Conservation (phyloP, 2,113 vertebrate genomes). For the Microcebus ravelobensis region DNA sequence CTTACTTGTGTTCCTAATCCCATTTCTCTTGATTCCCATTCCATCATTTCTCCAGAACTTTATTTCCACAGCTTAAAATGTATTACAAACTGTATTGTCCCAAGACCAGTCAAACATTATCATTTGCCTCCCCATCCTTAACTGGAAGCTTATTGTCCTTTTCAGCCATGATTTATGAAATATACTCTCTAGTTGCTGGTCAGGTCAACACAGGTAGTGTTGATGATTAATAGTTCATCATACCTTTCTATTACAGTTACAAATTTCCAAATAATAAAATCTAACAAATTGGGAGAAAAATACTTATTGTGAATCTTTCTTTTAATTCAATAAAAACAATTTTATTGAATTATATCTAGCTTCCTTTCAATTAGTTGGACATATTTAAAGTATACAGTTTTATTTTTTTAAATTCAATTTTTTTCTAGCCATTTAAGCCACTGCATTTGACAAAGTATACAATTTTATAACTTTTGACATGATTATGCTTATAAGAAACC, state of each 20-base stretch:
- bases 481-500: background rate
- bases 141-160: background rate
- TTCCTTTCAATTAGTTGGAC: background rate
- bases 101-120: background rate
- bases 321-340: background rate
- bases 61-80: background rate
- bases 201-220: too few species aligned
- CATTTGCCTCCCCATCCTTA: background rate
- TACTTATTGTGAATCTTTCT: background rate
- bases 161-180: background rate
- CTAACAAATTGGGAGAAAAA: background rate
- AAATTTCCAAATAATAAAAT: background rate
- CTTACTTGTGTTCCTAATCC: background rate
- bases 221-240: background rate
- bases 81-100: background rate
- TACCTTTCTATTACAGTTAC: background rate
- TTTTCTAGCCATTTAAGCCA: too few species aligned
- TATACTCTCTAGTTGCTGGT: background rate
- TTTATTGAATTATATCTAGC: background rate
- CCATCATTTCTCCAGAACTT: background rate
- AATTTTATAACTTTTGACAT: background rate
- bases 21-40: background rate
- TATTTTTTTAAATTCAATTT: too few species aligned
- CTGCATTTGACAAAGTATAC: background rate
- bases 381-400: background rate